A percentile compares a stretch with the other conserved stretches of the same genome.
phyloP scores from a whole-genome alignment of 2,113 vertebrate species.

The Athene cunicularia region DNA sequence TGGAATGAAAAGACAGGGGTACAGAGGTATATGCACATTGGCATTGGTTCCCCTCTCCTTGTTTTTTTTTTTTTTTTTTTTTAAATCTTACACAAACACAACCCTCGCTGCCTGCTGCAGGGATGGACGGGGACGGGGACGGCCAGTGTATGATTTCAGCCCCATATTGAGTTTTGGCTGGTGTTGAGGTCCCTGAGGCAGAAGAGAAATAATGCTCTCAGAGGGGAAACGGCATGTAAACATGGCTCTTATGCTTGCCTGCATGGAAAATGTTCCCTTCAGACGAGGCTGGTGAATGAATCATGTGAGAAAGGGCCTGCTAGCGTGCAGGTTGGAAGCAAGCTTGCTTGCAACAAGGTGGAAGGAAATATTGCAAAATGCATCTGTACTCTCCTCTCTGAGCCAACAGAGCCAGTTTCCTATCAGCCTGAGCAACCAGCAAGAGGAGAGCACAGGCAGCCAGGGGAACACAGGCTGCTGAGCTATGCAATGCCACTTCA shows the following conservation, averaged over 20 bases:
- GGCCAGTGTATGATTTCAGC: slow-evolving; percentile 48
- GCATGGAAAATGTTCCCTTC: slow-evolving; percentile 21
- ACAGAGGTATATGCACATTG: background rate
- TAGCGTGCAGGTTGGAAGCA: background rate
- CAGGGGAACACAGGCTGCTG: background rate
- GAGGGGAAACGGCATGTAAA: slow-evolving; percentile 48
- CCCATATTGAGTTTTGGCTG: slow-evolving; percentile 63
- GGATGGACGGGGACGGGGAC: background rate
- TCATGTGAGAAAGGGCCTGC: background rate
- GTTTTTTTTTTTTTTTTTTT: background rate
- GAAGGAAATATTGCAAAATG: background rate
- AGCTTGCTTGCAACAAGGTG: background rate
- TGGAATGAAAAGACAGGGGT: background rate
- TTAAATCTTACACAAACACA: slow-evolving; percentile 51
- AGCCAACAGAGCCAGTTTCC: background rate
- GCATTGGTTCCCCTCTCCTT: accelerated
- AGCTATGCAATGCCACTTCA: background rate
- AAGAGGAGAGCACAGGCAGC: background rate
- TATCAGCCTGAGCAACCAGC: background rate
- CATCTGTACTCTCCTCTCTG: background rate
- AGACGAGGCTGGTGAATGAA: background rate
- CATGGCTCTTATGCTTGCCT: background rate
- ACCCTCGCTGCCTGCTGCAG: background rate
- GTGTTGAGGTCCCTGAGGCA: slow-evolving; percentile 14
- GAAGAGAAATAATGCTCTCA: slow-evolving; percentile 54